Percentiles rank a stretch among this genome's conserved stretches.
Conservation (phyloP, 35 echinoderm and acorn worm genomes). For the Hemicentrotus pulcherrimus region DNA sequence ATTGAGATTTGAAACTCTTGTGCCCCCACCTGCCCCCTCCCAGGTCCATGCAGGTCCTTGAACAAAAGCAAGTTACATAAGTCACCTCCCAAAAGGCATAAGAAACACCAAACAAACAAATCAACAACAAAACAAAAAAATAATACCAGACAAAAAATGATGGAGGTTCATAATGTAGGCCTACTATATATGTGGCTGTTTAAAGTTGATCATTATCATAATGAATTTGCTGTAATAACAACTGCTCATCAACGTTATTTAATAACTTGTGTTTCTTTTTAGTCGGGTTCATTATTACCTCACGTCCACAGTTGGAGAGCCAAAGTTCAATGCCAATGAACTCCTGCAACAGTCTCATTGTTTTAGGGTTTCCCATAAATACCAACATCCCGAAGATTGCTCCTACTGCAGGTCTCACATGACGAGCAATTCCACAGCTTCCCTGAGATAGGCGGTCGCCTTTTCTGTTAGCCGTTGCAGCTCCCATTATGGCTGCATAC, state of each 20-base stretch:
- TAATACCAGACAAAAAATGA: too few species aligned
- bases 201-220: too few species aligned
- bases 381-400: neutral
- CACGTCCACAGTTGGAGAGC: constrained; percentile 26
- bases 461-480: constrained; percentile 6
- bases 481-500: neutral
- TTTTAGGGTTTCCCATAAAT: neutral
- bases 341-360: neutral
- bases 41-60: too few species aligned
- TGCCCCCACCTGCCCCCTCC: too few species aligned
- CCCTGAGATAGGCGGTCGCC: neutral
- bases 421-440: neutral
- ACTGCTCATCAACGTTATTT: neutral
- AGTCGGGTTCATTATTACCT: neutral
- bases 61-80: too few species aligned
- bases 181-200: too few species aligned
- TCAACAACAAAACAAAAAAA: too few species aligned
- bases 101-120: too few species aligned
- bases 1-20: too few species aligned
- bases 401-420: neutral
- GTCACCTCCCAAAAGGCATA: too few species aligned
- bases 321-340: neutral
- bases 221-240: too few species aligned
- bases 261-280: neutral
- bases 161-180: too few species aligned